Percentiles rank a stretch among this genome's conserved stretches.
Evolutionary conservation across 2,797 vertebrate genomes (phyloP).

Genomic region (Mareca strepera): DNA sequence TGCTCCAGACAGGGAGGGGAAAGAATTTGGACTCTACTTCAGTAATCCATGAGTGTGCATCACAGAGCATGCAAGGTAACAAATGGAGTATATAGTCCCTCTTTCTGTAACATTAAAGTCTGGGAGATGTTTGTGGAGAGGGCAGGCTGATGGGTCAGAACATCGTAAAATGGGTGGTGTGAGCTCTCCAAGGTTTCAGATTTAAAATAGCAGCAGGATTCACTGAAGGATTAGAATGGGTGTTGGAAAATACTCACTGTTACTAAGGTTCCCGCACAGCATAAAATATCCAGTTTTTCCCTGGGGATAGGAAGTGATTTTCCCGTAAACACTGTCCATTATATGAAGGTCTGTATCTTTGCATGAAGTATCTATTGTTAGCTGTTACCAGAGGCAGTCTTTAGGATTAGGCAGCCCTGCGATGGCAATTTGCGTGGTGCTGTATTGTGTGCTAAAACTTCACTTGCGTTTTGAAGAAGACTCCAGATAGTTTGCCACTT

Average conservation of each 20-base stretch:
- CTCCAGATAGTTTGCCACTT: background rate
- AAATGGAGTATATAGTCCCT: rapidly evolving
- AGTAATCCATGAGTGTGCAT: background rate
- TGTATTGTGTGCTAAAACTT: background rate
- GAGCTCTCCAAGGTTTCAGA: background rate
- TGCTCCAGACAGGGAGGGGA: background rate
- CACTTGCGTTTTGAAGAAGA: background rate
- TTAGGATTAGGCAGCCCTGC: background rate
- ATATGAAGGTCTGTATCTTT: background rate
- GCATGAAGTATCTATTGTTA: background rate
- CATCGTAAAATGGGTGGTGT: background rate
- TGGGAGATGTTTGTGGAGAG: background rate
- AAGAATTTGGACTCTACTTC: background rate
- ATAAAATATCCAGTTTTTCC: background rate
- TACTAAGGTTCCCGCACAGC: background rate
- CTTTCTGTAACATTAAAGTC: background rate
- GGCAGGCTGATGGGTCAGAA: background rate
- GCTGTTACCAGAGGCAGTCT: background rate
- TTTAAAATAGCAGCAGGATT: background rate
- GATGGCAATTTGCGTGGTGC: background rate
- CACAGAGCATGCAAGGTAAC: background rate
- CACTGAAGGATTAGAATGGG: background rate
- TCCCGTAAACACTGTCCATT: background rate
- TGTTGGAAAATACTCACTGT: background rate
- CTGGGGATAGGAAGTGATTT: background rate